A percentile compares a stretch with the other conserved stretches of the same genome.
Evolutionary conservation across 2,113 vertebrate genomes (phyloP).

Genomic region (Lampris incognitus): DNA sequence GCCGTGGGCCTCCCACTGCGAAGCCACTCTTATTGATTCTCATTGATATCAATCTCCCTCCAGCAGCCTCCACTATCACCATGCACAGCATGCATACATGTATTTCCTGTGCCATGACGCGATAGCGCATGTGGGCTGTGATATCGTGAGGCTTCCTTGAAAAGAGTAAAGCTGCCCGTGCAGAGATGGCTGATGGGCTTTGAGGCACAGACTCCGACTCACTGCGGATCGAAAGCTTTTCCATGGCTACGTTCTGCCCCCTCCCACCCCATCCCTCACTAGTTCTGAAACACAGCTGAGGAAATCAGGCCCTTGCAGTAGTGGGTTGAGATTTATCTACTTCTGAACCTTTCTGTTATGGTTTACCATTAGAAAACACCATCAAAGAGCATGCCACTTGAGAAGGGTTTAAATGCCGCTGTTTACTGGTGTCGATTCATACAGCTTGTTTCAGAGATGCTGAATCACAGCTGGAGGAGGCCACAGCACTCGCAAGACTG

Average conservation of each 20-base stretch:
- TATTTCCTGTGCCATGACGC: neutral
- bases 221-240: neutral
- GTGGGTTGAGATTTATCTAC: neutral
- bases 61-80: conserved; percentile 5
- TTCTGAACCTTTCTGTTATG: neutral
- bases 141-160: conserved; percentile 7
- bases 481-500: neutral
- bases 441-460: neutral
- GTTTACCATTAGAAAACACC: neutral
- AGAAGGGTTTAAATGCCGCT: neutral
- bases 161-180: neutral
- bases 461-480: conserved; percentile 5
- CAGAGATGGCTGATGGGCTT: conserved; percentile 3
- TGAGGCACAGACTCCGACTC: neutral
- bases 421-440: neutral
- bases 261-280: too few species aligned
- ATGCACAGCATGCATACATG: conserved; percentile 1
- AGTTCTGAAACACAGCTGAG: neutral
- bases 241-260: neutral
- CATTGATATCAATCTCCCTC: conserved; percentile 6
- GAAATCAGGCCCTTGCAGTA: neutral
- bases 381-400: neutral
- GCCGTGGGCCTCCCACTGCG: conserved; percentile 1
- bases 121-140: neutral
- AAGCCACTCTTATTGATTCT: conserved; percentile 14